Evolutionary conservation across 2,888 invertebrate species (phyloP), one percentile per base, ranked within the genome.

Genomic region (Auanema sp.): DNA sequence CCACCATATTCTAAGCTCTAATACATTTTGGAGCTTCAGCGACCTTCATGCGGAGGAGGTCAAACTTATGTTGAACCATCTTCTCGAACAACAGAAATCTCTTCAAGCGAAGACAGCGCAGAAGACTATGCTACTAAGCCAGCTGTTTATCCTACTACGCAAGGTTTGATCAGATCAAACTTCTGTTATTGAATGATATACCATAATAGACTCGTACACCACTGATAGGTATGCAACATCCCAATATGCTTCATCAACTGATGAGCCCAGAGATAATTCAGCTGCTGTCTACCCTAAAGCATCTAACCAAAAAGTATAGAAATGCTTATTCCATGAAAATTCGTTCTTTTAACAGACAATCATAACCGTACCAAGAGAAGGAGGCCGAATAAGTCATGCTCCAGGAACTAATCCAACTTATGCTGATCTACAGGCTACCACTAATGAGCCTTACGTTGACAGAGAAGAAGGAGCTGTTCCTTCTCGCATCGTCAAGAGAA

Each of bases 11-110:
- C 47, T 47, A 18, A 3, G 47, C 3, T 47, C 10, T n/a, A 3
- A 16, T 47, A 47, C 5, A 52, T 4, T 11, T 21, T 12, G 47
- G 12, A 47, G 42, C 49, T 68, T 49, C 65, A 72, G 72, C 72
- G 70, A 62, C 72, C 72, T 1, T 65, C 60, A 47, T 72, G 72
- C 52, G 18, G 33, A 14, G 59, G 56, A 18, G 25, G 61, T 11
- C 73, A 73, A 62, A 69, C 70, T 18, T 57, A 55, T 25, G 73
- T 73, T 12, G 70, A 73, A 43, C 67, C 73, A n/a, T 63, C 73
- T 18, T 57, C 63, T 11, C 68, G 66, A 47, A 71, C 73, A 3
- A 73, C 70, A 0, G 72, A 72, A 56, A 59, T 59, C 49, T 55
- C 63, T 1, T 59, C 50, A 10, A 25, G 56, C 11, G 69, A 69